Base-by-base conservation (phyloP, 2,888 invertebrate genomes). In the Drosophila mayaguana region DNA sequence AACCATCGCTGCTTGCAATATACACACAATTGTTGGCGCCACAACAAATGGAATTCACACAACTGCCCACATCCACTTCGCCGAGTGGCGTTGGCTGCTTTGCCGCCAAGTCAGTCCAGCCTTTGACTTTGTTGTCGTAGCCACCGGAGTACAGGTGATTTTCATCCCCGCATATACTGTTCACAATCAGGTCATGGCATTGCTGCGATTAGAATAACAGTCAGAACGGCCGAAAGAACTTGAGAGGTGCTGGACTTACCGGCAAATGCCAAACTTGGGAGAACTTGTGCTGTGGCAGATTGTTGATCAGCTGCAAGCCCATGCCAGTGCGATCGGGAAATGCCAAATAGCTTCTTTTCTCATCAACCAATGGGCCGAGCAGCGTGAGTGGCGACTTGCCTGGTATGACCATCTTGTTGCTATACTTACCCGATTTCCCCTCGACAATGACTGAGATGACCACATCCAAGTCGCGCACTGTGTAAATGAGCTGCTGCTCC, bases 151-250 rank as follows among this genome's bases (percentile, higher is more conserved):
- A 93, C 32, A 93, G 51, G 42, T 61, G 51, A 20, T 80, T 70
- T 0, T 91, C 92, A 54, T 86, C 80, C 0, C 91, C 92, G 51
- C 91, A 91, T 51, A 93, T 87, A 18, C 89, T 79, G 61, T 91
- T 93, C 11, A 93, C 88, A 54, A 93, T 93, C 91, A 92, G 87
- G 64, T 92, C 92, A 69, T 93, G 93, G 22, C 91, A 91, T 63
- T 92, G 78, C 93, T 93, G 43, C 8, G 64, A 72, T 25, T 12
- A 0, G 36, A 28, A 18, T 1, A 8, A 36, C 16, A 46, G 3
- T 2, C 28, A 45, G 36, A n/a, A 43, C 16, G 14, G 5, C n/a
- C n/a, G 2, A 8, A 45, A 25, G 3, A 14, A 9, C 8, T 38
- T 14, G 34, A 12, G 6, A 14, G 22, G 5, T 7, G 11, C 28